Evolutionary conservation across 2,797 vertebrate genomes (phyloP), one percentile per base, ranked within the genome.

Genomic region (Anguilla megastoma): DNA sequence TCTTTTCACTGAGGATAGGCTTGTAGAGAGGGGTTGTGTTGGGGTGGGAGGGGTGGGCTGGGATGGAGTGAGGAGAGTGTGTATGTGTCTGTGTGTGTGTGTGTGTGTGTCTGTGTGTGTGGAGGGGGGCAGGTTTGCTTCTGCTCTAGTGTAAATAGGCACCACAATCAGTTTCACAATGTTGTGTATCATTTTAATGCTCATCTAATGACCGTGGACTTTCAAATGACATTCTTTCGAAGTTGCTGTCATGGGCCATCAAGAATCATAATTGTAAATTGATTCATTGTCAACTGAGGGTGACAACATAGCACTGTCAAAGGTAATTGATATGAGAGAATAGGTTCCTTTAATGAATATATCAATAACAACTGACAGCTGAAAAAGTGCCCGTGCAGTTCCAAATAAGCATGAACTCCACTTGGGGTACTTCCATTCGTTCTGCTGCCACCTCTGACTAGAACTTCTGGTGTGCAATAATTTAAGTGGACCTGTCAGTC

Each of bases 191-290:
- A 96, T 96, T 96, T 96, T 97, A 97, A 97, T 96, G 96, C 96
- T 96, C 95, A 94, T 94, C 95, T 97, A 97, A 97, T 96, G 85
- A 89, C 88, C 85, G 82, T 58, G 63, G 85, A 89, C 88, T 89
- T 89, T 86, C 79, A 89, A 89, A 89, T 89, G 96, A 96, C 96
- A 95, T 95, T 95, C 94, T 91, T 93, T 96, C 94, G 94, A 95
- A 95, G 95, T 95, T 95, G 94, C 94, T 96, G 96, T 97, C 96
- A 96, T 96, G 96, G 96, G 91, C 96, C 96, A 97, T 97, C 96
- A 96, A 96, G 95, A 97, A 96, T 96, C 95, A 96, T 97, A 97
- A 97, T 96, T 97, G 96, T 96, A 96, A 97, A 96, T 96, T 96
- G 95, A 96, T 96, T 97, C 95, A 95, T 95, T 95, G 96, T 93